Percentiles rank a stretch among this genome's conserved stretches.
phyloP scores from a whole-genome alignment of 2,797 vertebrate genomes.

The Aphelocoma californica region DNA sequence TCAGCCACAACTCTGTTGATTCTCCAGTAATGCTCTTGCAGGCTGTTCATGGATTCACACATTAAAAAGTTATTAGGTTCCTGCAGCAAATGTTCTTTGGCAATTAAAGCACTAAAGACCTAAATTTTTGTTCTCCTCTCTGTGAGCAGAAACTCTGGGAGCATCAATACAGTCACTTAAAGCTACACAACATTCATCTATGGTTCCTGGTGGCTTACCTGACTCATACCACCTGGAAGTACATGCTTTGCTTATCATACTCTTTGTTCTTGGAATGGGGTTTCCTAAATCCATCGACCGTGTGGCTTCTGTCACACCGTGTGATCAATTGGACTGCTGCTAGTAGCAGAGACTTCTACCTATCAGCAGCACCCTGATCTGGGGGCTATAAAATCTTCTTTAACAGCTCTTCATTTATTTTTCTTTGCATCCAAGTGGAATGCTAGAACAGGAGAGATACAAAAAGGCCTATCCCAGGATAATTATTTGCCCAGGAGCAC shows the following conservation, averaged over 20 bases:
- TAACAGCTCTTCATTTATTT: not conserved
- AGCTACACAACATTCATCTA: not conserved
- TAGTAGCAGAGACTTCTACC: not conserved
- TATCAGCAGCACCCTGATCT: not conserved
- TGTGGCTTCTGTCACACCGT: not conserved
- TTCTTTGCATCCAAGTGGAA: not conserved
- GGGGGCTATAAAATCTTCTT: not conserved
- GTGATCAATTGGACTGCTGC: not conserved
- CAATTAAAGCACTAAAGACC: not conserved
- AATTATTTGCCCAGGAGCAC: not conserved
- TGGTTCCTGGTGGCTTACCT: not conserved
- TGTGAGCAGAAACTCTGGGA: not conserved
- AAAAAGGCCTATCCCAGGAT: not conserved
- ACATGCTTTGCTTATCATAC: not conserved
- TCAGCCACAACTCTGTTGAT: not conserved
- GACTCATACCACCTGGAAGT: not conserved
- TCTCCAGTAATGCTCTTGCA: not conserved
- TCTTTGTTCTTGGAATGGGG: not conserved
- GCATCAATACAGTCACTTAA: not conserved
- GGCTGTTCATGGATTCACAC: not conserved
- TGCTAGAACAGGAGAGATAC: not conserved
- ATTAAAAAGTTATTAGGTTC: not conserved
- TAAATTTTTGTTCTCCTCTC: not conserved
- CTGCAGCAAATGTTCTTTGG: not conserved
- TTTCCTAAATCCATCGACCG: fast-evolving